Evolutionary conservation across 2,888 invertebrate species (phyloP).

Genomic region (Drosophila neutralis): DNA sequence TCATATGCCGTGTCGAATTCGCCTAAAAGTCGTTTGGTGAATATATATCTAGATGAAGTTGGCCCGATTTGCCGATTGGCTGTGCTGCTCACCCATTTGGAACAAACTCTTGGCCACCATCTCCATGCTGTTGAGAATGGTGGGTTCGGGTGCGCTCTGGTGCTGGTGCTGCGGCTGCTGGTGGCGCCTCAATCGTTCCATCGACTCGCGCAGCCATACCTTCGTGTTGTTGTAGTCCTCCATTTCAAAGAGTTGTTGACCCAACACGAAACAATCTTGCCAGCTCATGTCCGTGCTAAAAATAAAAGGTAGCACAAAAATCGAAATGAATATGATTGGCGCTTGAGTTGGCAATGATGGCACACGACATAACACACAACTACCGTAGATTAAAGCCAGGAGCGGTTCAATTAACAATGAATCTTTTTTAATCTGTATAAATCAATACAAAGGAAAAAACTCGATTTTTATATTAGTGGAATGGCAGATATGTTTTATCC

Average conservation of each 20-base stretch:
- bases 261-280: conserved; percentile 97
- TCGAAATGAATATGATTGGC: conserved; percentile 58
- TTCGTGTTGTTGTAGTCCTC: conserved; percentile 96
- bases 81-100: conserved; percentile 70
- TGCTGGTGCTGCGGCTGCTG: conserved; percentile 84
- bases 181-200: conserved; percentile 89
- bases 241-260: conserved; percentile 95
- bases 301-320: conserved; percentile 57
- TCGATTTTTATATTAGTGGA: background rate
- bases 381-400: conserved; percentile 26
- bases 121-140: conserved; percentile 76
- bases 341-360: conserved; percentile 15
- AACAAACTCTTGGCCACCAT: conserved; percentile 75
- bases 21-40: conserved; percentile 58
- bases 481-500: background rate
- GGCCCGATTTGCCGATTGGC: conserved; percentile 20
- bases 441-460: background rate
- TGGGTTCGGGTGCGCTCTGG: conserved; percentile 39
- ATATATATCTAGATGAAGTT: conserved; percentile 46
- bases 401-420: background rate
- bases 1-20: conserved; percentile 74
- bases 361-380: conserved; percentile 21
- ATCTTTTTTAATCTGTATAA: background rate
- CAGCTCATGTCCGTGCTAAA: conserved; percentile 89
- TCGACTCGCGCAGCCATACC: conserved; percentile 97